phyloP scores from a whole-genome alignment of 2,888 invertebrate species.

The Synanthedon myopaeformis region DNA sequence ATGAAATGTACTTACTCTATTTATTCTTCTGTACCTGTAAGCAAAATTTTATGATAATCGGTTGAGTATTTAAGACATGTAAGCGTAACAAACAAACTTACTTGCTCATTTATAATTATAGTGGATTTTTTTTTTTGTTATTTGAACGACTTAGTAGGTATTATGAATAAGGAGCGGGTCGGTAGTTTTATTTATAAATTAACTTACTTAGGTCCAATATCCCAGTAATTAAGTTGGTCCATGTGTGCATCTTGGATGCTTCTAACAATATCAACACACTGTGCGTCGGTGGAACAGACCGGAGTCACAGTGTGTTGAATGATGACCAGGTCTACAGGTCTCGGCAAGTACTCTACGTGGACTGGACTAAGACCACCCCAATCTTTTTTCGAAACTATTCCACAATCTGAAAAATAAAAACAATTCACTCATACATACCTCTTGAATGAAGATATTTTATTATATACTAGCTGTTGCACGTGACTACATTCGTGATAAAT shows the following conservation, averaged over 20 bases:
- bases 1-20: no score
- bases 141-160: no score
- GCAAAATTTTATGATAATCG: no score
- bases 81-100: no score
- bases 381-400: conserved; percentile 62
- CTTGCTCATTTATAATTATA: no score
- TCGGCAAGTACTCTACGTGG: conserved; percentile 65
- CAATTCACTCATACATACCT: neutral
- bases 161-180: no score
- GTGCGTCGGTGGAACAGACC: conserved; percentile 44
- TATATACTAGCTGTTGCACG: no score
- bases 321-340: conserved; percentile 68
- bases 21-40: no score
- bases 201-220: neutral
- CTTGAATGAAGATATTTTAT: no score
- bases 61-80: no score
- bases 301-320: conserved; percentile 70
- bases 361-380: conserved; percentile 71
- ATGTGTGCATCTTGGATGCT: conserved; percentile 1
- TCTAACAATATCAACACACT: conserved; percentile 29
- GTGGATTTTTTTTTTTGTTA: no score
- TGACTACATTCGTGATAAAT: no score
- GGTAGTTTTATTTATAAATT: neutral
- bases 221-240: neutral
- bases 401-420: conserved; percentile 13